Evolutionary conservation across 1,140 invertebrate species (phyloP), one percentile per base, ranked within the genome.

Genomic region (Drosophila teissieri): DNA sequence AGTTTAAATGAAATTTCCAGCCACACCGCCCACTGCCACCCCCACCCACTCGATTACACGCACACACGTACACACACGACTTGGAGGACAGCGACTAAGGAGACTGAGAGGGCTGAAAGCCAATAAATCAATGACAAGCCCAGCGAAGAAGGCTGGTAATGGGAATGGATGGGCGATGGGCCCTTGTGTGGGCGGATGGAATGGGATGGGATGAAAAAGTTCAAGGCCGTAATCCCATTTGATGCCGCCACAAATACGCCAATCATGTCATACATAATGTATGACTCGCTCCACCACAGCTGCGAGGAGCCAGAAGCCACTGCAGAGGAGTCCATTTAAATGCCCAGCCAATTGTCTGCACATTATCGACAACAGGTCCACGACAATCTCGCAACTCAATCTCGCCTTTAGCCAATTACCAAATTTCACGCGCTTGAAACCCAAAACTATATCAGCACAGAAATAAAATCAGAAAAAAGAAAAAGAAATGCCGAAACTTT

Each of bases 61-160:
- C 69, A 52, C 46, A 62, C 31, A 31, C 31, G 6, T 6, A 7
- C 6, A 31, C 31, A 31, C 68, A 51, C 45, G 49, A 52, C 58
- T 53, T 24, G 39, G 37, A 58, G 36, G 48, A 53, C 51, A 36
- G 51, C 54, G 37, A 56, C 52, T 42, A 37, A 48, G 74, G 44
- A 64, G 37, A 56, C 52, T 42, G 42, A 48, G 74, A 44, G 31
- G 31, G 44, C 73, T 56, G 55, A 77, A 77, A 78, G 74, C 73
- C 83, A 86, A 86, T 86, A 86, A 86, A 86, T 86, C 83, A 86
- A 88, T 86, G 83, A 82, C 82, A 86, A 73, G 85, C 48, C 62
- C 69, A 79, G 55, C 55, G 52, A 64, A 80, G 58, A 64, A 77
- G 55, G 58, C 46, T 44, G 34, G 39, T 3, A 31, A 34, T 15